A percentile compares a stretch with the other conserved stretches of the same genome.
Conservation (phyloP, 1,140 invertebrate species). For the Liolophura sinensis region DNA sequence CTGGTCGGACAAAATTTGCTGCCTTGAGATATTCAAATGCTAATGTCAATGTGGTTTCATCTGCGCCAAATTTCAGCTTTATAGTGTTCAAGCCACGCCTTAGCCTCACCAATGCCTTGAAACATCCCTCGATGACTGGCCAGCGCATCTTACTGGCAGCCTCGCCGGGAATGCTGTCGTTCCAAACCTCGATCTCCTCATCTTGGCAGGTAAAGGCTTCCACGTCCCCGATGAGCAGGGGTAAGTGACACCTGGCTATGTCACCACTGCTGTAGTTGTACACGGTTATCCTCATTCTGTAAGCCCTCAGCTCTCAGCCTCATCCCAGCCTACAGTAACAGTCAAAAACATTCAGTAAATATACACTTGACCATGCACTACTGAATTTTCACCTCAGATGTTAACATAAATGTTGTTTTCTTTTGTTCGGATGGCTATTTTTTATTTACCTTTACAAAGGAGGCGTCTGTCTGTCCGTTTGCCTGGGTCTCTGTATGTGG, state of each 20-base stretch:
- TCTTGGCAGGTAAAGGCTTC: conserved; percentile 29
- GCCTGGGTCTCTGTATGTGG: too few species aligned
- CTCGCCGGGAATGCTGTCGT: conserved; percentile 17
- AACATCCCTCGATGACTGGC: conserved; percentile 50
- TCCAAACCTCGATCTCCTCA: conserved; percentile 36
- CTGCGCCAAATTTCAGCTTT: conserved; percentile 32
- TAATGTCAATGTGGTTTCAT: conserved; percentile 37
- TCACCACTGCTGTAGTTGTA: conserved; percentile 45
- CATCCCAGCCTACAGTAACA: too few species aligned
- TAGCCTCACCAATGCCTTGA: conserved; percentile 50
- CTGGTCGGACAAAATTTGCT: conserved; percentile 55
- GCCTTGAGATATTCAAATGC: conserved; percentile 33
- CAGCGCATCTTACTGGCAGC: conserved; percentile 27
- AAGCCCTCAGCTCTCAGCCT: neutral
- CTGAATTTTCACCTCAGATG: too few species aligned
- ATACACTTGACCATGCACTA: too few species aligned
- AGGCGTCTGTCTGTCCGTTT: too few species aligned
- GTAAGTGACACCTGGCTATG: conserved; percentile 40
- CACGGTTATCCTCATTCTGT: conserved; percentile 43
- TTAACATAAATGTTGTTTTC: too few species aligned
- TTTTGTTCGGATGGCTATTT: too few species aligned
- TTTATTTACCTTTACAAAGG: too few species aligned
- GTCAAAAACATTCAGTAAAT: too few species aligned
- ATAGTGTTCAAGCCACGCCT: conserved; percentile 47
- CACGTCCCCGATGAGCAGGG: conserved; percentile 50